These are phyloP conservation scores for Doryteuthis pealeii DNA, from an alignment of 1,140 invertebrate species.

Conservation along the genomic window DNA sequence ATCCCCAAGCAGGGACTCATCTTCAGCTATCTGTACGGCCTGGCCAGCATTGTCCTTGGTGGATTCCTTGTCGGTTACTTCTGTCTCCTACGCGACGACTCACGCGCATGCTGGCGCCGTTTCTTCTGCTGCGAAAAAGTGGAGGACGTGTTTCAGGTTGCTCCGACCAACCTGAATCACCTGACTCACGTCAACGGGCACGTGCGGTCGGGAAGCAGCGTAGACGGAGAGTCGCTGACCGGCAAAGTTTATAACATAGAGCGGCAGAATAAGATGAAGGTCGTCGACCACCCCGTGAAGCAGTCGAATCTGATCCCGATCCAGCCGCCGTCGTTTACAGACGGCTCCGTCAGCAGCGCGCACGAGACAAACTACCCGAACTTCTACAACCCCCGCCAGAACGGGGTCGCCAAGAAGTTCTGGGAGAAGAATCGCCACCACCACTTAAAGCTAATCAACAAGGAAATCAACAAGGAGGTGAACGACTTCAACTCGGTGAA, in stretches of 20 bases:
- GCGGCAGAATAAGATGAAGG: slow-evolving; percentile 36
- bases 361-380: slow-evolving; percentile 64
- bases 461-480: slow-evolving; percentile 50
- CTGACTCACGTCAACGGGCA: slow-evolving; percentile 44
- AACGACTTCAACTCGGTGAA: slow-evolving; percentile 48
- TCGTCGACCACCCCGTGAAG: slow-evolving; percentile 32
- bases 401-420: slow-evolving; percentile 86
- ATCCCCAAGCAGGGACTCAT: slow-evolving; percentile 74
- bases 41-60: slow-evolving; percentile 72
- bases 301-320: slow-evolving; percentile 54
- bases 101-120: slow-evolving; percentile 64
- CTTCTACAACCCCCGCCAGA: slow-evolving; percentile 92
- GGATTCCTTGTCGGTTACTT: slow-evolving; percentile 83
- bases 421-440: slow-evolving; percentile 81
- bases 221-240: slow-evolving; percentile 30
- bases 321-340: slow-evolving; percentile 45
- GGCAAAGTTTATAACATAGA: slow-evolving; percentile 43
- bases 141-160: slow-evolving; percentile 22
- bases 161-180: slow-evolving; percentile 25
- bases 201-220: slow-evolving; percentile 42
- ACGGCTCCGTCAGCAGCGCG: slow-evolving; percentile 59
- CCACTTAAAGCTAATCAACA: slow-evolving; percentile 63
- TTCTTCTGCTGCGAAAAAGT: slow-evolving; percentile 44
- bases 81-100: slow-evolving; percentile 80
- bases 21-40: slow-evolving; percentile 76